phyloP scores from a whole-genome alignment of 2,113 vertebrate species.

The Petrocephalus zakoni region DNA sequence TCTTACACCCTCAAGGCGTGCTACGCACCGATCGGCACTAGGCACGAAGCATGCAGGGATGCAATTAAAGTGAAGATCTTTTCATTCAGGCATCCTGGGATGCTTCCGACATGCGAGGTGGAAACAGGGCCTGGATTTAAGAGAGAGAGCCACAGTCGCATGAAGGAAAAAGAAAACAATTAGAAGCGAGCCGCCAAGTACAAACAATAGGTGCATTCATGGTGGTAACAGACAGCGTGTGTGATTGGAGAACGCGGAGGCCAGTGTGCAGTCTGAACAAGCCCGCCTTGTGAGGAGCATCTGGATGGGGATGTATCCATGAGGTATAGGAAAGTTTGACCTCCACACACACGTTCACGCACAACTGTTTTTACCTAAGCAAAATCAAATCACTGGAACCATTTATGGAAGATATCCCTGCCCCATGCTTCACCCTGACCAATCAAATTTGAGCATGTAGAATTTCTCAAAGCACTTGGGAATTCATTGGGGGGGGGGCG shows the following conservation, averaged over 20 bases:
- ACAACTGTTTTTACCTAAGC: background rate
- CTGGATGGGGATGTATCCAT: conserved; percentile 8
- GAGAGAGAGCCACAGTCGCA: background rate
- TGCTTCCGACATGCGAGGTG: background rate
- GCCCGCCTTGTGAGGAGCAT: conserved; percentile 13
- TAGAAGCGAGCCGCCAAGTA: background rate
- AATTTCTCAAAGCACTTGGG: background rate
- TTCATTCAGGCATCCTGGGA: background rate
- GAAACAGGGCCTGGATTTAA: background rate
- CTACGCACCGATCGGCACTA: background rate
- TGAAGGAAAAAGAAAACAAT: background rate
- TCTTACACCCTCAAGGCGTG: background rate
- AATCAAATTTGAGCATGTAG: background rate
- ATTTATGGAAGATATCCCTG: background rate
- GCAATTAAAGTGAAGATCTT: conserved; percentile 4
- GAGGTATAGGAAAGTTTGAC: background rate
- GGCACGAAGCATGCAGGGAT: background rate
- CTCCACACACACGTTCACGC: background rate
- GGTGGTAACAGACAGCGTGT: background rate
- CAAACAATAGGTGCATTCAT: conserved; percentile 19
- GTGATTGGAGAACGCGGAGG: background rate
- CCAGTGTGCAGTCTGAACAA: background rate
- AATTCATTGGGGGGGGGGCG: too few species aligned
- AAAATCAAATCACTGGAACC: background rate
- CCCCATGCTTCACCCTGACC: background rate